Percentiles rank a stretch among this genome's conserved stretches.
These are phyloP conservation scores for Dynastes maya DNA, from an alignment of 2,888 invertebrate species.

Conservation along the genomic window DNA sequence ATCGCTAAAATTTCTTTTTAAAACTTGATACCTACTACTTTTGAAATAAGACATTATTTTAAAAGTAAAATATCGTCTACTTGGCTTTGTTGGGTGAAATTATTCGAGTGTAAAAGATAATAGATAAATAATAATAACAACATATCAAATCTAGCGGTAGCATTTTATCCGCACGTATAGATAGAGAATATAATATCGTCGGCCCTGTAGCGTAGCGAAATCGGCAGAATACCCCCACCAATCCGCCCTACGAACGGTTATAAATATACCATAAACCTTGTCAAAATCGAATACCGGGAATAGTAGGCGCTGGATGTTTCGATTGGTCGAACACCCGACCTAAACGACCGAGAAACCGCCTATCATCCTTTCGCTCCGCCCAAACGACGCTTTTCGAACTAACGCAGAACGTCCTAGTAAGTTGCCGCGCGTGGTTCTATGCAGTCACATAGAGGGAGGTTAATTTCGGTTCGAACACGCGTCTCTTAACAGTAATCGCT, in stretches of 20 bases:
- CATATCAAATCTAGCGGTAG: constrained; percentile 19
- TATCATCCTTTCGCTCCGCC: constrained; percentile 64
- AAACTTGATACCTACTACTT: no score
- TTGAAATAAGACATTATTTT: constrained; percentile 66
- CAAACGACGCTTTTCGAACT: constrained; percentile 59
- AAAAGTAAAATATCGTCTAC: constrained; percentile 51
- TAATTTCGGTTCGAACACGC: constrained; percentile 41
- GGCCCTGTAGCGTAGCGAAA: constrained; percentile 50
- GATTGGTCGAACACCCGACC: constrained; percentile 61
- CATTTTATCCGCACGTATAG: no score
- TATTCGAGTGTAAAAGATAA: background rate
- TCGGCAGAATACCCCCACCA: constrained; percentile 25
- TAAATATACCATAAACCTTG: constrained; percentile 66
- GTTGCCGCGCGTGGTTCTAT: constrained; percentile 65
- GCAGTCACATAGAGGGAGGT: constrained; percentile 51
- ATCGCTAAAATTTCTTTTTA: no score
- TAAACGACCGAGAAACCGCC: constrained; percentile 60
- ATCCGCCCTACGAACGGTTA: constrained; percentile 11
- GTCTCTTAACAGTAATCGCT: constrained; percentile 14
- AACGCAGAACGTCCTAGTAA: constrained; percentile 66
- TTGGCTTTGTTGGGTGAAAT: background rate
- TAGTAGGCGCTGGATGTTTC: constrained; percentile 54
- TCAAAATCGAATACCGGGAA: constrained; percentile 61
- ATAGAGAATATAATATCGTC: background rate
- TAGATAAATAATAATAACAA: constrained; percentile 56